These are phyloP conservation scores for Drosophila putrida DNA, from an alignment of 2,888 invertebrate genomes.

Conservation along the genomic window DNA sequence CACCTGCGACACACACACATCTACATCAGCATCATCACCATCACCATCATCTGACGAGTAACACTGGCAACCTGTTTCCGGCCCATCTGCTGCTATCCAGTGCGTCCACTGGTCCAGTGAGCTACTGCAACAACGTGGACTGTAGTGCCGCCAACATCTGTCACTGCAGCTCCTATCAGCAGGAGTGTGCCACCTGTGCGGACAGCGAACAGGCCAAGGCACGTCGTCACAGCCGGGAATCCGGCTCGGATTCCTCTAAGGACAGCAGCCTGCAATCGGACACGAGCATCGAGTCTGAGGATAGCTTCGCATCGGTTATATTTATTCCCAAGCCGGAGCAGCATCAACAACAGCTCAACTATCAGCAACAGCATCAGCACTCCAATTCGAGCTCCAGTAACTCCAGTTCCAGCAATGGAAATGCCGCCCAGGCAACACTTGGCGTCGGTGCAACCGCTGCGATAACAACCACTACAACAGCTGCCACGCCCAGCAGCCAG, in stretches of 20 bases:
- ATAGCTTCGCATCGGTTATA: slow-evolving; percentile 96
- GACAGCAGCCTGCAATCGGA: slow-evolving; percentile 96
- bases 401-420: slow-evolving; percentile 83
- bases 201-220: slow-evolving; percentile 86
- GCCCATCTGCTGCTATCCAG: slow-evolving; percentile 59
- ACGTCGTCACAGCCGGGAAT: slow-evolving; percentile 93
- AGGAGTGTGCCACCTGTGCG: slow-evolving; percentile 64
- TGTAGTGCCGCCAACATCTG: slow-evolving; percentile 76
- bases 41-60: slow-evolving; percentile 56
- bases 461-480: slow-evolving; percentile 29
- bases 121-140: slow-evolving; percentile 82
- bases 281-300: slow-evolving; percentile 97
- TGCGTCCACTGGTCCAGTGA: slow-evolving; percentile 73
- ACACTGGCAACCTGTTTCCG: slow-evolving; percentile 37
- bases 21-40: slow-evolving; percentile 71
- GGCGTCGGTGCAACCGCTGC: slow-evolving; percentile 48
- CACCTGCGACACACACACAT: slow-evolving; percentile 50
- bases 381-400: slow-evolving; percentile 84
- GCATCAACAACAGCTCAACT: slow-evolving; percentile 83
- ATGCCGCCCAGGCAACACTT: slow-evolving; percentile 46
- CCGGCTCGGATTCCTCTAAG: slow-evolving; percentile 95
- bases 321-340: slow-evolving; percentile 93
- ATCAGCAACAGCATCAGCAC: slow-evolving; percentile 82
- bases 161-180: slow-evolving; percentile 81
- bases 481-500: slow-evolving; percentile 29